Percentiles rank a stretch among this genome's conserved stretches.
phyloP scores from a whole-genome alignment of 2,888 invertebrate species.

The Diadegma fenestrale region DNA sequence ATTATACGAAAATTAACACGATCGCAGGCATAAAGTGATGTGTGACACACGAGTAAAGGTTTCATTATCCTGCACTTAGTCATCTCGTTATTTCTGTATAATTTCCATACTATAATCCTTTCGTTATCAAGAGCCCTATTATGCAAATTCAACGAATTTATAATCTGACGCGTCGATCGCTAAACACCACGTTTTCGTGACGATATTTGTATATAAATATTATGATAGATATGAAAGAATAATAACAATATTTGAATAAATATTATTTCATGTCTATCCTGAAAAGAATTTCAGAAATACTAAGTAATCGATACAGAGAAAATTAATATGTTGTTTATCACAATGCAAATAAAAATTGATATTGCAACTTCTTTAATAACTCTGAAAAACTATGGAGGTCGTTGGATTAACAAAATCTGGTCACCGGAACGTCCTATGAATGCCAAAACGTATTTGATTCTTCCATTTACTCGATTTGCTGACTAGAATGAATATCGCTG shows the following conservation, averaged over 20 bases:
- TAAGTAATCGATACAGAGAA: neutral
- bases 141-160: constrained; percentile 56
- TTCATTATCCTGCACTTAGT: constrained; percentile 24
- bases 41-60: neutral
- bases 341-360: too few relatives aligned
- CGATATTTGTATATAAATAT: neutral
- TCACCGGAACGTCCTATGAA: too few relatives aligned
- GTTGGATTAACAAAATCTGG: too few relatives aligned
- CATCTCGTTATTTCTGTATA: constrained; percentile 49
- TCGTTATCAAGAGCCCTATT: constrained; percentile 54
- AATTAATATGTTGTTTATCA: neutral
- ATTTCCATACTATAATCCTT: constrained; percentile 41
- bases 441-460: too few relatives aligned
- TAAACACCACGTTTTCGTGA: constrained; percentile 39
- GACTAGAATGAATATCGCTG: too few relatives aligned
- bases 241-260: neutral
- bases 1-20: constrained; percentile 22
- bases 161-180: constrained; percentile 50
- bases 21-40: constrained; percentile 8
- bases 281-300: neutral
- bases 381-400: too few relatives aligned
- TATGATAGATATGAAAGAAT: neutral
- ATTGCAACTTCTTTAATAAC: too few relatives aligned
- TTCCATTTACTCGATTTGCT: too few relatives aligned
- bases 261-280: neutral